phyloP scores from a whole-genome alignment of 2,113 vertebrate species.

The Struthidea cinerea region DNA sequence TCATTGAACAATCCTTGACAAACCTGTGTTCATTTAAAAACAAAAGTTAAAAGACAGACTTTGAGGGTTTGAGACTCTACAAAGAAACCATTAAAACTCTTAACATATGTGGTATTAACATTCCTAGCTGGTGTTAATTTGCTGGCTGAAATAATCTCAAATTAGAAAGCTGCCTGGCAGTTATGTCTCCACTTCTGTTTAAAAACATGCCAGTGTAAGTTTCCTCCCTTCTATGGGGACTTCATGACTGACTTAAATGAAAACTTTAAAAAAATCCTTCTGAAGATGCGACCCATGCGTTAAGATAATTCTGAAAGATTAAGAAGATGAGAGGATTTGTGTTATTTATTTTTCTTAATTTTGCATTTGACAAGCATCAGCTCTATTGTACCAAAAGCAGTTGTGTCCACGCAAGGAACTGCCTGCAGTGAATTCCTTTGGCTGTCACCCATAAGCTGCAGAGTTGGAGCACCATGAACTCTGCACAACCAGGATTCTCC shows the following conservation, averaged over 20 bases:
- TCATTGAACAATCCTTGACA: conserved; percentile 88
- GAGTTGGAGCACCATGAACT: not conserved
- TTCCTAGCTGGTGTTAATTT: not conserved
- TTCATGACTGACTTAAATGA: not conserved
- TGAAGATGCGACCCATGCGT: fast-evolving
- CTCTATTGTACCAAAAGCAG: not conserved
- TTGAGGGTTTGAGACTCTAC: not conserved
- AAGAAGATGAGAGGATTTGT: not conserved
- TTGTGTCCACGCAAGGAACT: not conserved
- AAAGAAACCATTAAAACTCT: not conserved
- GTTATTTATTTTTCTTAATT: not conserved
- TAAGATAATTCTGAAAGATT: not conserved
- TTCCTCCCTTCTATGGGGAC: not conserved
- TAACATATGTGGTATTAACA: not conserved
- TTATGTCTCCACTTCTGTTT: not conserved
- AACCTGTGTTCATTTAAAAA: conserved; percentile 71
- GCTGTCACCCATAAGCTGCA: not conserved
- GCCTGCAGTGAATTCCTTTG: not conserved
- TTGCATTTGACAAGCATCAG: not conserved
- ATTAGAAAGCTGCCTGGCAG: not conserved
- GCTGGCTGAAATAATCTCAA: not conserved
- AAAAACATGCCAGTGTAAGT: not conserved
- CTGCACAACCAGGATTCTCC: not conserved
- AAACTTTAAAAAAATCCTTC: not conserved
- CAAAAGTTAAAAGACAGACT: not conserved